phyloP scores from a whole-genome alignment of 2,113 vertebrate genomes.

The Gymnobelideus leadbeateri region DNA sequence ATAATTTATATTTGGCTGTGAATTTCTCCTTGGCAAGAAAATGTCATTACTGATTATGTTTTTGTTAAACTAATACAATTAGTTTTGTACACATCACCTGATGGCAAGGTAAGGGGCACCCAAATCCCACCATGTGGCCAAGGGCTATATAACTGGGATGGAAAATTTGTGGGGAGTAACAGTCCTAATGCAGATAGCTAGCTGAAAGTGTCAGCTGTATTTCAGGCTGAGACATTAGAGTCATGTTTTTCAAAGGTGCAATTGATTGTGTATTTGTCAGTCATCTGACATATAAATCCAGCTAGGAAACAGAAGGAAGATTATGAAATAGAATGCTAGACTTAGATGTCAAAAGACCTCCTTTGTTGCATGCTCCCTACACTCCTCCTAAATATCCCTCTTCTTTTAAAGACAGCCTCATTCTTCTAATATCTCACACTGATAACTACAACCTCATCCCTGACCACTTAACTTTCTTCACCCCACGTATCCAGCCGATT shows the following conservation, averaged over 20 bases:
- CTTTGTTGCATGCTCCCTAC: background rate
- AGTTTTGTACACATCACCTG: slow-evolving; percentile 46
- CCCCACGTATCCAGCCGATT: background rate
- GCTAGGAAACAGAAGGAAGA: background rate
- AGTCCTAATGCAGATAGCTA: background rate
- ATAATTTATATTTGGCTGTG: slow-evolving; percentile 67
- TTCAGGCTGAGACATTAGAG: background rate
- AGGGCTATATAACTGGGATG: background rate
- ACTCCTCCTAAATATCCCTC: background rate
- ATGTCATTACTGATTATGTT: slow-evolving; percentile 72
- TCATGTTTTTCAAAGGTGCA: background rate
- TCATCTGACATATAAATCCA: background rate
- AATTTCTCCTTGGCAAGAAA: slow-evolving; percentile 65
- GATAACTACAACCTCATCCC: background rate
- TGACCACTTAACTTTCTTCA: background rate
- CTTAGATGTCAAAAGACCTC: background rate
- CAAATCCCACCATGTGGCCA: slow-evolving; percentile 15
- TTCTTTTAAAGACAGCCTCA: background rate
- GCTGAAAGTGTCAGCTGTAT: background rate
- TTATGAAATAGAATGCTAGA: background rate
- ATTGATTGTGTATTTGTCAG: background rate
- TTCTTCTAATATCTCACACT: background rate
- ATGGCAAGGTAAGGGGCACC: slow-evolving; percentile 5
- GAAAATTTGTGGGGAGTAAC: background rate
- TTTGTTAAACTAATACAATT: slow-evolving; percentile 63